phyloP scores from a whole-genome alignment of 2,113 vertebrate species.

The Fregata magnificens region DNA sequence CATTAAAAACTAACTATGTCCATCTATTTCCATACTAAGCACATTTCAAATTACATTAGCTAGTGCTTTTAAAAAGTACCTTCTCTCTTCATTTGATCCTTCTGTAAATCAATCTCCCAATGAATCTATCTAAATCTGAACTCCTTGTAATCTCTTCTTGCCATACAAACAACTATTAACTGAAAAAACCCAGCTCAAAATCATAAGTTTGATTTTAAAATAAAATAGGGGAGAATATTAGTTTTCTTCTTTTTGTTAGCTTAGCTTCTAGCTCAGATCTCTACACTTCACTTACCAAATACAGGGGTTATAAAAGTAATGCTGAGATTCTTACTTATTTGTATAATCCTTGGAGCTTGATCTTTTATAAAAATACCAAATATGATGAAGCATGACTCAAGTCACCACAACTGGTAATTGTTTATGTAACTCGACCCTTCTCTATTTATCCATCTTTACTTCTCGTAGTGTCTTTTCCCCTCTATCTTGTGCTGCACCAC shows the following conservation, averaged over 20 bases:
- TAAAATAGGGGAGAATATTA: background rate
- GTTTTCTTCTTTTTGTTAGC: background rate
- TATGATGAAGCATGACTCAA: background rate
- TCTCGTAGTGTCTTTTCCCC: background rate
- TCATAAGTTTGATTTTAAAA: background rate
- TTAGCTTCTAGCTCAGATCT: background rate
- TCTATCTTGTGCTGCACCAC: background rate
- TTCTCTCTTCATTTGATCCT: background rate
- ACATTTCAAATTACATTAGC: background rate
- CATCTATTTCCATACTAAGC: background rate
- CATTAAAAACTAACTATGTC: background rate
- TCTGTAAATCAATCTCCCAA: background rate
- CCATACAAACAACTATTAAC: background rate
- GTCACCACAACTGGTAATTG: background rate
- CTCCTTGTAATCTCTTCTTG: background rate
- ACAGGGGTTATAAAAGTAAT: background rate
- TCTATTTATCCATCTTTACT: background rate
- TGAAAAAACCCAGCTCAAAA: background rate
- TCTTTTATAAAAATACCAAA: background rate
- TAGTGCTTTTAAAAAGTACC: background rate
- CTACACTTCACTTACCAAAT: background rate
- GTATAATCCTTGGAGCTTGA: background rate
- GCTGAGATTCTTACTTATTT: background rate
- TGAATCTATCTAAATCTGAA: background rate
- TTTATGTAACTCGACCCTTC: background rate